These are phyloP conservation scores for Rhyacichthys aspro DNA, from an alignment of 2,797 vertebrate genomes.

Conservation along the genomic window DNA sequence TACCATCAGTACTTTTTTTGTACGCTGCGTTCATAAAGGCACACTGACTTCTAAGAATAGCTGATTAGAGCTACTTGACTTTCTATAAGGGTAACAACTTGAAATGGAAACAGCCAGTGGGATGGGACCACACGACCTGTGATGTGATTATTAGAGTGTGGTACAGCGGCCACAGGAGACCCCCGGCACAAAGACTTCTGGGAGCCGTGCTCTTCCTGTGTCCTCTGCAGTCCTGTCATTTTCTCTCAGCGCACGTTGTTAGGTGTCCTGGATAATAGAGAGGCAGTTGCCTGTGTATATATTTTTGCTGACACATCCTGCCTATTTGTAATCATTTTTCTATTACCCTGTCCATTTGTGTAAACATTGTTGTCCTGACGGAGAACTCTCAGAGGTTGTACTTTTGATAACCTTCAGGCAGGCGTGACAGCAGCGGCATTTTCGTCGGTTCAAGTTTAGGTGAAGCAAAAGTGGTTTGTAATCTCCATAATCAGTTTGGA, in stretches of 20 bases:
- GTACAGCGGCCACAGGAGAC: background rate
- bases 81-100: constrained; percentile 5
- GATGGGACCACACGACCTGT: background rate
- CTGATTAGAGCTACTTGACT: constrained; percentile 8
- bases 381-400: background rate
- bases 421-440: background rate
- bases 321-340: constrained; percentile 8
- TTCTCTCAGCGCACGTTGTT: background rate
- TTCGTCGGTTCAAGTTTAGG: background rate
- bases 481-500: too few species aligned
- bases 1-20: constrained; percentile 7
- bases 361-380: constrained; percentile 2
- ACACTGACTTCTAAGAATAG: background rate
- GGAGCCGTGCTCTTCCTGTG: constrained; percentile 1
- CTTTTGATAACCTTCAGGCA: background rate
- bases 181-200: background rate
- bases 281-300: background rate
- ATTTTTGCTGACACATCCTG: constrained; percentile 7
- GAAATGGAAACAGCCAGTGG: background rate
- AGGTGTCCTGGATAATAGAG: constrained; percentile 5
- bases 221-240: background rate
- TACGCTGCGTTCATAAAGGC: background rate
- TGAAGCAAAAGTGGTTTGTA: background rate
- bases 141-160: constrained; percentile 12
- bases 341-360: constrained; percentile 9